A percentile compares a stretch with the other conserved stretches of the same genome.
These are phyloP conservation scores for Catharus fuscescens DNA, from an alignment of 2,113 vertebrate species.

Conservation along the genomic window DNA sequence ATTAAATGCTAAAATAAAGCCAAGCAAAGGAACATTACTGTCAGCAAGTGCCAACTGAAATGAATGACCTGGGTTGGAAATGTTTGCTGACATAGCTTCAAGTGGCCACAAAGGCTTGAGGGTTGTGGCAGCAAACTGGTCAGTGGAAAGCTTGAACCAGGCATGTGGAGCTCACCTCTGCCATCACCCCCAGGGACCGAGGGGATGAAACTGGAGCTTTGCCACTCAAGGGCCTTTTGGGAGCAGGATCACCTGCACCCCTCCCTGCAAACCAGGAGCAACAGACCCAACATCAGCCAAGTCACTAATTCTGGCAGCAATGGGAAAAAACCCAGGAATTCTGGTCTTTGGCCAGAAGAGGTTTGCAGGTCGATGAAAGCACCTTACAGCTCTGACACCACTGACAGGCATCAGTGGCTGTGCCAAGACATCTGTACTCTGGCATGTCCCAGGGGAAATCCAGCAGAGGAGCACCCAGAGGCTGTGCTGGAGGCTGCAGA, in stretches of 20 bases:
- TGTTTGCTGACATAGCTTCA: neutral
- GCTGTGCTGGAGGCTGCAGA: fast-evolving
- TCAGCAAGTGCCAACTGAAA: neutral
- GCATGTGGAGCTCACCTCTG: neutral
- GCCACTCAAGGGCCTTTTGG: neutral
- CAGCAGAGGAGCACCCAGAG: neutral
- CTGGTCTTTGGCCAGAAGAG: neutral
- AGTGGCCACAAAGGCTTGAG: neutral
- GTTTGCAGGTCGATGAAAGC: neutral
- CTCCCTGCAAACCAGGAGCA: neutral
- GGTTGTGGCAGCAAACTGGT: neutral
- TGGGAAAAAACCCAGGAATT: neutral
- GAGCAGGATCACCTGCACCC: neutral
- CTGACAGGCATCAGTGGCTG: neutral
- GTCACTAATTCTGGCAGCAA: neutral
- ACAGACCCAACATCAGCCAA: neutral
- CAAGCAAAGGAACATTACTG: constrained; percentile 1
- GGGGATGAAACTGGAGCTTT: neutral
- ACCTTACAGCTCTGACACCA: neutral
- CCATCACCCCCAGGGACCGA: fast-evolving
- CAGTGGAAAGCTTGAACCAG: neutral
- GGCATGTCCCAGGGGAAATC: neutral
- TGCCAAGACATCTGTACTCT: neutral
- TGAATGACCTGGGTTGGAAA: neutral
- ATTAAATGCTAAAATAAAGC: constrained; percentile 33